Evolutionary conservation across 2,797 vertebrate genomes (phyloP).

Genomic region (Dallia pectoralis): DNA sequence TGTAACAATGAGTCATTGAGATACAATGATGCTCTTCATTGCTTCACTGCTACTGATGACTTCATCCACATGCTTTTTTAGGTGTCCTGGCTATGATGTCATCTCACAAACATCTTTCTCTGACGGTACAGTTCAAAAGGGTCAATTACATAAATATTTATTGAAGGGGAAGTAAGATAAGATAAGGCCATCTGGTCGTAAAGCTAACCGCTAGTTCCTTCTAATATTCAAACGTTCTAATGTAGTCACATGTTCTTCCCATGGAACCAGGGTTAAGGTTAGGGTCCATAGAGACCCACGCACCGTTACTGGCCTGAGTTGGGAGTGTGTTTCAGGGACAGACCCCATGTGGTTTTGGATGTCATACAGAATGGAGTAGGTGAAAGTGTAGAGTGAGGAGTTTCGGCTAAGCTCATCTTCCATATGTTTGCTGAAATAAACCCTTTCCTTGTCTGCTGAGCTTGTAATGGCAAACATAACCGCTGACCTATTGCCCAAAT

Average conservation of each 20-base stretch:
- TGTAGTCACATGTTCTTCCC: constrained; percentile 51
- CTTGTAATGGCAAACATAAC: background rate
- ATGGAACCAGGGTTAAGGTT: too few relatives aligned
- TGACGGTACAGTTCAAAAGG: constrained; percentile 45
- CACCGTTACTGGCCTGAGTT: background rate
- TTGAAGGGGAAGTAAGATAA: background rate
- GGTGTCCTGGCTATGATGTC: constrained; percentile 46
- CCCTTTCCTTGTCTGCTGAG: constrained; percentile 22
- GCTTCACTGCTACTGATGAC: constrained; percentile 31
- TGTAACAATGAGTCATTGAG: constrained; percentile 33
- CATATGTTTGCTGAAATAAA: background rate
- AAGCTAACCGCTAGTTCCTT: constrained; percentile 29
- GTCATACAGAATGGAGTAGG: constrained; percentile 31
- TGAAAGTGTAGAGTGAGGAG: constrained; percentile 27
- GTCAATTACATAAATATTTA: constrained; percentile 28
- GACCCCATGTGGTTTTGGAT: constrained; percentile 18
- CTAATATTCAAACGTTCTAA: constrained; percentile 42
- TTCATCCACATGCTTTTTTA: constrained; percentile 9
- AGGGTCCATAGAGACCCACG: background rate
- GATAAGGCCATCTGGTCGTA: background rate
- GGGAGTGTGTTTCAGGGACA: constrained; percentile 18
- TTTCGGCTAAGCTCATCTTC: constrained; percentile 27
- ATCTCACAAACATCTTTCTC: constrained; percentile 52
- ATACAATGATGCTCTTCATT: constrained; percentile 20
- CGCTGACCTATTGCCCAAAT: background rate